Conservation (phyloP, 2,888 invertebrate species). For the Yponomeuta evonymella region DNA sequence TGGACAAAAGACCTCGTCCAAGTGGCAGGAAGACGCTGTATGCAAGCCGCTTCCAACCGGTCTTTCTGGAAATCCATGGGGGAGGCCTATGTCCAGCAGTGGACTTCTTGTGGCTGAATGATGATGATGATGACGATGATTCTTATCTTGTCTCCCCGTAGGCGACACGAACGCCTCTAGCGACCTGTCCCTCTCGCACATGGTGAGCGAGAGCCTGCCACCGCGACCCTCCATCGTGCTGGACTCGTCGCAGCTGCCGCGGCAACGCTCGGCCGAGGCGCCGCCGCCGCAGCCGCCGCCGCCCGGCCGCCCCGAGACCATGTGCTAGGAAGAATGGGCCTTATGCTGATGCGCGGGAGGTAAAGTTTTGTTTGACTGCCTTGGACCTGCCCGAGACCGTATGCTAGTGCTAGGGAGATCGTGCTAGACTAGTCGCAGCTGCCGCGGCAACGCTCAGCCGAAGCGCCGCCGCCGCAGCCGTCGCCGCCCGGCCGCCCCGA, state of each 20-base stretch:
- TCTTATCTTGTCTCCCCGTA: conserved; percentile 24
- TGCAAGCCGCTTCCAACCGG: no score
- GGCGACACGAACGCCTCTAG: conserved; percentile 72
- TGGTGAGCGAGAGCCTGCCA: conserved; percentile 68
- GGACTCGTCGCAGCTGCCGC: conserved; percentile 68
- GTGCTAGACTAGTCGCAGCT: conserved; percentile 70
- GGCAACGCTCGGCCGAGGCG: conserved; percentile 65
- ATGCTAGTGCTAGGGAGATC: conserved; percentile 48
- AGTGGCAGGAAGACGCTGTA: no score
- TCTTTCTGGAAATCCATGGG: no score
- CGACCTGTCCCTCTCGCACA: conserved; percentile 68
- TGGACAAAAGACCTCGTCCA: no score
- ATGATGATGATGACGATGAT: no score
- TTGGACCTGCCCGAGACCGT: neutral
- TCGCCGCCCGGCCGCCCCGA: conserved; percentile 56
- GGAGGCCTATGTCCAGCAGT: no score
- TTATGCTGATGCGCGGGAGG: neutral
- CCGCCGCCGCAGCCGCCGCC: conserved; percentile 49
- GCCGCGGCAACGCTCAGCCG: conserved; percentile 67
- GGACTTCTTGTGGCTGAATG: no score
- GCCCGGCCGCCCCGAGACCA: conserved; percentile 60
- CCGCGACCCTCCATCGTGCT: conserved; percentile 70
- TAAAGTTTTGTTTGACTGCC: neutral
- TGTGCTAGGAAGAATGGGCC: conserved; percentile 45
- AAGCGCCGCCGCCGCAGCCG: conserved; percentile 49